Evolutionary conservation across 2,888 invertebrate genomes (phyloP).

Genomic region (Sepioteuthis lessoniana): DNA sequence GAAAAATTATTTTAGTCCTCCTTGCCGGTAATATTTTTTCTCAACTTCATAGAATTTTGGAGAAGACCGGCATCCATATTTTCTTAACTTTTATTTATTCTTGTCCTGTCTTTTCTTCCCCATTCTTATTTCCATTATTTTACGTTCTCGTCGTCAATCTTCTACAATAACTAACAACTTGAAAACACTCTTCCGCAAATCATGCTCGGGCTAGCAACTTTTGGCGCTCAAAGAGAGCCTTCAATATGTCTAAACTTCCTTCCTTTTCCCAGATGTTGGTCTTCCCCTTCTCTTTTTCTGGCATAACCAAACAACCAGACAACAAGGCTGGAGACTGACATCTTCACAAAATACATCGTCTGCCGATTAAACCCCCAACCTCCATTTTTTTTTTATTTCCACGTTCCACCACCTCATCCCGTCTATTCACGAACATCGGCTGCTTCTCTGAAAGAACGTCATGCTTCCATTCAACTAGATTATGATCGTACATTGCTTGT

Average conservation of each 20-base stretch:
- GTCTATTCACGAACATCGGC: background rate
- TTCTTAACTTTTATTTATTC: background rate
- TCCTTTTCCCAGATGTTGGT: background rate
- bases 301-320: background rate
- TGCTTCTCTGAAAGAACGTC: slow-evolving; percentile 33
- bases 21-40: too few species aligned
- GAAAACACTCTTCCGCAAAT: slow-evolving; percentile 33
- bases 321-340: background rate
- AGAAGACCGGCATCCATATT: too few species aligned
- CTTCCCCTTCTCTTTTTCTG: background rate
- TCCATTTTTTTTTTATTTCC: background rate
- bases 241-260: background rate
- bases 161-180: background rate
- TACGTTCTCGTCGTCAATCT: background rate
- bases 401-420: background rate
- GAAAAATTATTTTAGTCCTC: too few species aligned
- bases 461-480: background rate
- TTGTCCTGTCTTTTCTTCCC: background rate
- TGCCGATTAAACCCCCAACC: background rate
- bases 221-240: background rate
- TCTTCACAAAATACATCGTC: background rate
- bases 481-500: background rate
- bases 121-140: background rate
- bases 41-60: too few species aligned
- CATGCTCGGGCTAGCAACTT: background rate